These are phyloP conservation scores for Panulirus ornatus DNA, from an alignment of 1,140 invertebrate genomes.

Conservation along the genomic window DNA sequence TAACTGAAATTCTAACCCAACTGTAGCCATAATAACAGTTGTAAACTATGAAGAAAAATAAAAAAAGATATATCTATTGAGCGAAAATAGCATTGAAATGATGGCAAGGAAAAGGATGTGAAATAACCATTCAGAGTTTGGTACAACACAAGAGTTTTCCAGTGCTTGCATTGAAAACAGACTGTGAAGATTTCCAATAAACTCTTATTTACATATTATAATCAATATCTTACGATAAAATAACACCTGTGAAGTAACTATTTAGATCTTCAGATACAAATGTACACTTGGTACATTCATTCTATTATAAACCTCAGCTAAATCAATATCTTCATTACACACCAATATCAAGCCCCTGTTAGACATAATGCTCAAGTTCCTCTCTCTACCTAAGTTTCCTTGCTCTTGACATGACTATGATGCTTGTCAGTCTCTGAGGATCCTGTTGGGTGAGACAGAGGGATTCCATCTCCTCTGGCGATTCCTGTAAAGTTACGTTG, in stretches of 20 bases:
- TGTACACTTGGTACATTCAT: constrained; percentile 45
- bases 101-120: not conserved
- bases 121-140: not conserved
- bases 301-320: constrained; percentile 39
- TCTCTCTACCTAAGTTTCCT: constrained; percentile 16
- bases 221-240: constrained; percentile 31
- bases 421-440: not conserved
- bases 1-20: not conserved
- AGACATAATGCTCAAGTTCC: constrained; percentile 3
- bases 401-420: not conserved
- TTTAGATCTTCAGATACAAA: constrained; percentile 37
- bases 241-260: constrained; percentile 48
- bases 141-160: constrained; percentile 9
- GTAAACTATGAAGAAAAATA: no score
- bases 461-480: constrained; percentile 19
- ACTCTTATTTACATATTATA: constrained; percentile 51
- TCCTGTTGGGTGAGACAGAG: constrained; percentile 5
- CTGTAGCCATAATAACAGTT: no score
- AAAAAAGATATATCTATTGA: not conserved
- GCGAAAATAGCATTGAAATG: not conserved
- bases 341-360: constrained; percentile 20
- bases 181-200: constrained; percentile 48
- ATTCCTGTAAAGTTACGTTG: constrained; percentile 67
- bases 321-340: constrained; percentile 50
- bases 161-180: not conserved